These are phyloP conservation scores for Porites cylindrica DNA, from an alignment of 92 coral and sea anemone species.

Conservation along the genomic window DNA sequence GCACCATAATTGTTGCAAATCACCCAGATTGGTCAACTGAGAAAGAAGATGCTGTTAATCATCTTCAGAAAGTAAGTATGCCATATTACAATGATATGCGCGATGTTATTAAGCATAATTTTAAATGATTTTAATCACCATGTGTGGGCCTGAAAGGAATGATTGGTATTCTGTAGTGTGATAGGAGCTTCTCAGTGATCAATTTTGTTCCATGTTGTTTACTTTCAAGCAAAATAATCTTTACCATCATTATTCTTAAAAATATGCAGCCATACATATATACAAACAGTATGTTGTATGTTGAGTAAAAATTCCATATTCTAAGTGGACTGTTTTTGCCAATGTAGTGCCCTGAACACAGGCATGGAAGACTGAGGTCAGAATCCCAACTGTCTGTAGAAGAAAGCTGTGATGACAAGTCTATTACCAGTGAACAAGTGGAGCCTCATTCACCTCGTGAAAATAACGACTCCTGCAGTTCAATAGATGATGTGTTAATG, in stretches of 20 bases:
- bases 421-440: slow-evolving; percentile 5
- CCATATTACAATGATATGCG: not conserved
- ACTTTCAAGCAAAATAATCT: too few relatives aligned
- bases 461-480: slow-evolving; percentile 12
- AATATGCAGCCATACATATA: too few relatives aligned
- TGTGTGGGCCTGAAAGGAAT: too few relatives aligned
- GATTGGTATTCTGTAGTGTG: too few relatives aligned
- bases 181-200: too few relatives aligned
- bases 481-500: slow-evolving; percentile 9
- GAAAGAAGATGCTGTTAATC: not conserved
- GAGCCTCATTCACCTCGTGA: slow-evolving; percentile 16
- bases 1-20: slow-evolving; percentile 29
- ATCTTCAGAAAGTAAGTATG: slow-evolving; percentile 26
- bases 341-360: slow-evolving; percentile 30
- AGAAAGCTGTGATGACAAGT: slow-evolving; percentile 33
- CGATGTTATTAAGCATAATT: too few relatives aligned
- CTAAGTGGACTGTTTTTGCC: too few relatives aligned
- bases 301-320: too few relatives aligned
- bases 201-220: too few relatives aligned
- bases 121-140: too few relatives aligned
- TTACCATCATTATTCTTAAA: too few relatives aligned
- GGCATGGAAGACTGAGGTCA: slow-evolving; percentile 27
- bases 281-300: too few relatives aligned
- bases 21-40: slow-evolving; percentile 6
- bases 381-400: slow-evolving; percentile 47